A percentile compares a stretch with the other conserved stretches of the same genome.
These are phyloP conservation scores for Drosophila stalkeri DNA, from an alignment of 2,888 invertebrate species.

Conservation along the genomic window DNA sequence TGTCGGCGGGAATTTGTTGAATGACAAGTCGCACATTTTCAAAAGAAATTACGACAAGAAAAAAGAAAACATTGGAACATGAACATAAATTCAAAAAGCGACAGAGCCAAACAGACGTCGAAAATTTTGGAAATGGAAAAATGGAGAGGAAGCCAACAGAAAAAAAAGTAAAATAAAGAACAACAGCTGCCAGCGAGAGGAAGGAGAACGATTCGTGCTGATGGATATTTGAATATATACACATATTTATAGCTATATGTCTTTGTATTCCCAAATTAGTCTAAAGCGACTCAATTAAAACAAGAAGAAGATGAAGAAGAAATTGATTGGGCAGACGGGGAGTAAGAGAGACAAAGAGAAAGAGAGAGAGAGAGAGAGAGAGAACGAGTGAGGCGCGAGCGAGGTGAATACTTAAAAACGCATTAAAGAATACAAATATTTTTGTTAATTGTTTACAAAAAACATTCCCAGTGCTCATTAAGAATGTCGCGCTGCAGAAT, in stretches of 20 bases:
- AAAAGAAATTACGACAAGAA: slow-evolving; percentile 64
- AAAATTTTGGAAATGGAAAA: slow-evolving; percentile 43
- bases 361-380: background rate
- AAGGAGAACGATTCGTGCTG: slow-evolving; percentile 36
- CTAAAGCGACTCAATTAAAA: slow-evolving; percentile 68
- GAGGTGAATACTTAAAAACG: slow-evolving; percentile 63
- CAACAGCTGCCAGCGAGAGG: slow-evolving; percentile 62
- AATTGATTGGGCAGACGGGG: slow-evolving; percentile 32
- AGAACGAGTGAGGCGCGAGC: background rate
- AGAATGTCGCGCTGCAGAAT: slow-evolving; percentile 62
- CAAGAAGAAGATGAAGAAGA: slow-evolving; percentile 19
- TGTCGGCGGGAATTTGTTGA: slow-evolving; percentile 61
- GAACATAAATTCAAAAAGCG: slow-evolving; percentile 63
- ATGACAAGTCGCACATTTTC: slow-evolving; percentile 82
- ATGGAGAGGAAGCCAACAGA: slow-evolving; percentile 39
- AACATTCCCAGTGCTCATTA: slow-evolving; percentile 58
- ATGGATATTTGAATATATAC: slow-evolving; percentile 40
- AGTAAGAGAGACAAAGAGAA: background rate
- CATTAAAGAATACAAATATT: slow-evolving; percentile 56
- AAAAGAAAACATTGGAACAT: slow-evolving; percentile 67
- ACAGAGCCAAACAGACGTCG: slow-evolving; percentile 46
- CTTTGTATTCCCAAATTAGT: slow-evolving; percentile 69
- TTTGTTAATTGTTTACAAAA: slow-evolving; percentile 72
- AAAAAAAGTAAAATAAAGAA: background rate
- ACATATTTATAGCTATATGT: slow-evolving; percentile 8